These are phyloP conservation scores for Rhea pennata DNA, from an alignment of 2,113 vertebrate species.

Conservation along the genomic window DNA sequence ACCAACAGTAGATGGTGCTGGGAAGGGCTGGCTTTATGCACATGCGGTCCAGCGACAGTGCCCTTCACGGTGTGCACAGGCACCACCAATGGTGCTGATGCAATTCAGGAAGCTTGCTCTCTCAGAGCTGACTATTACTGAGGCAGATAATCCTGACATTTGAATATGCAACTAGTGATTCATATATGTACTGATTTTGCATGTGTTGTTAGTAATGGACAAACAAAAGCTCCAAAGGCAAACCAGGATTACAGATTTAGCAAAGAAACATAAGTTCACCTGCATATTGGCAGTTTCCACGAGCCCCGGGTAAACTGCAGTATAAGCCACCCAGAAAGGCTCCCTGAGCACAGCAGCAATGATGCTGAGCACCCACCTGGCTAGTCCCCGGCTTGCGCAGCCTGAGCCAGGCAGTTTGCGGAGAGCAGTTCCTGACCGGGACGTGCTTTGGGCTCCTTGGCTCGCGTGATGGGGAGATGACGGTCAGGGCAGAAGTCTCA, in stretches of 20 bases:
- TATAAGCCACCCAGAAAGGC: neutral
- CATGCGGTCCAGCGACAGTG: neutral
- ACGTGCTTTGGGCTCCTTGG: neutral
- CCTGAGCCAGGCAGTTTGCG: neutral
- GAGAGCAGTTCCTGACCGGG: neutral
- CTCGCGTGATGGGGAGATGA: neutral
- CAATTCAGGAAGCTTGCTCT: neutral
- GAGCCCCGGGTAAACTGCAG: neutral
- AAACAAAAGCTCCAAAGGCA: neutral
- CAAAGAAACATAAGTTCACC: neutral
- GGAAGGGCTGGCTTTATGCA: neutral
- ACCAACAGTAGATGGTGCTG: neutral
- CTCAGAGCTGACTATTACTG: neutral
- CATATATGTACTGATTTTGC: neutral
- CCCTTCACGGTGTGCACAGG: neutral
- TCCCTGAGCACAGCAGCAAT: neutral
- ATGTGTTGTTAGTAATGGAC: neutral
- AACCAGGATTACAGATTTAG: neutral
- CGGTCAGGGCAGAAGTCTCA: neutral
- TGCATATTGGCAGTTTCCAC: neutral
- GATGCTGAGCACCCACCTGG: rapidly evolving
- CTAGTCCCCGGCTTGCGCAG: neutral
- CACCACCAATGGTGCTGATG: neutral
- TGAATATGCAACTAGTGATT: neutral
- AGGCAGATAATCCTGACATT: neutral